Evolutionary conservation across 2,888 invertebrate genomes (phyloP).

Genomic region (Platerodrilus igneus): DNA sequence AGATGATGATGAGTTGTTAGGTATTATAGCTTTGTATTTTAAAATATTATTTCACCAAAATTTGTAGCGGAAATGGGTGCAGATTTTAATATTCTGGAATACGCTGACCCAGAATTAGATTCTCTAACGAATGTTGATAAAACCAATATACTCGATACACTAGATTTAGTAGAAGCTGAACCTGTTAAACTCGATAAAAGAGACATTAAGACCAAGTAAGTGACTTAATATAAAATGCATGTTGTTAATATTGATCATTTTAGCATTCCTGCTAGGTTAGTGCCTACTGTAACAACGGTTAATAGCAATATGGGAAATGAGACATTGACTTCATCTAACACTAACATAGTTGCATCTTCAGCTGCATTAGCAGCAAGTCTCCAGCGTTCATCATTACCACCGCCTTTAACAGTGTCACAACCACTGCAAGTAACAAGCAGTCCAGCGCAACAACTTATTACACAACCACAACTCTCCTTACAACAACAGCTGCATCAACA

Average conservation of each 20-base stretch:
- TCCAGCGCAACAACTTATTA: constrained; percentile 28
- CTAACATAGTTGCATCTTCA: constrained; percentile 15
- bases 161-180: constrained; percentile 75
- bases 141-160: constrained; percentile 80
- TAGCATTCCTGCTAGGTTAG: constrained; percentile 10
- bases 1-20: constrained; percentile 79
- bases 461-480: constrained; percentile 32
- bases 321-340: constrained; percentile 2
- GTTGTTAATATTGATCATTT: not conserved
- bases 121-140: constrained; percentile 71
- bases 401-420: constrained; percentile 38
- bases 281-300: constrained; percentile 1
- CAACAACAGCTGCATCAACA: constrained; percentile 53
- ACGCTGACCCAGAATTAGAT: constrained; percentile 90
- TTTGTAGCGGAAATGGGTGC: constrained; percentile 79
- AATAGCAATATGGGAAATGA: not conserved
- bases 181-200: constrained; percentile 63
- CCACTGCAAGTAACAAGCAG: constrained; percentile 25
- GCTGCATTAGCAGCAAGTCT: constrained; percentile 17
- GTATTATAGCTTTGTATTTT: constrained; percentile 36
- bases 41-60: constrained; percentile 5
- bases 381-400: constrained; percentile 23
- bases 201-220: constrained; percentile 28
- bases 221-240: not conserved
- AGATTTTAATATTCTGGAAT: constrained; percentile 93